These are phyloP conservation scores for Siderastrea siderea DNA, from an alignment of 92 coral and sea anemone genomes.

Conservation along the genomic window DNA sequence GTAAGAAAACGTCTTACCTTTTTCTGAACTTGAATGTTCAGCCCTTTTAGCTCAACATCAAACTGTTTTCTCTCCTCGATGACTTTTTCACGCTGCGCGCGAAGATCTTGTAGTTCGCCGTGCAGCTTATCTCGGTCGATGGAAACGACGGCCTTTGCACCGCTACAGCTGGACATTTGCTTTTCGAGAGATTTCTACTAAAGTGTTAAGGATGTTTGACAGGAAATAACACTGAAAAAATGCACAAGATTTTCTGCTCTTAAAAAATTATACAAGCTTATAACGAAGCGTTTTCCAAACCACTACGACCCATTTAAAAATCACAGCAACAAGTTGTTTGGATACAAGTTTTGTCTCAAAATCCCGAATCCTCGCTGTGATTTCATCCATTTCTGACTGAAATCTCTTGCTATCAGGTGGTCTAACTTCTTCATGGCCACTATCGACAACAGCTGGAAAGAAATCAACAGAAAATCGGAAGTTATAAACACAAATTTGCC, in stretches of 20 bases:
- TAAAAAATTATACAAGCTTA: neutral
- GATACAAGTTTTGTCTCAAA: constrained; percentile 85
- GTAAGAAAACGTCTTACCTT: constrained; percentile 66
- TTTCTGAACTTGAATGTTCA: constrained; percentile 76
- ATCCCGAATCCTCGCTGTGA: constrained; percentile 67
- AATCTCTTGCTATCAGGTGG: constrained; percentile 77
- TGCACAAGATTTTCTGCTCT: neutral
- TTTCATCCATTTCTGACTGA: constrained; percentile 71
- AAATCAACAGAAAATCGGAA: constrained; percentile 16
- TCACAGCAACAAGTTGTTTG: constrained; percentile 36
- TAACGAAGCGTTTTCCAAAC: neutral
- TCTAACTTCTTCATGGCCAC: constrained; percentile 37
- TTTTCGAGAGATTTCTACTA: constrained; percentile 40
- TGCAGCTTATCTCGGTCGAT: constrained; percentile 74
- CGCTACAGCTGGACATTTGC: neutral
- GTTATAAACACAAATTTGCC: neutral
- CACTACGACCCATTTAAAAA: neutral
- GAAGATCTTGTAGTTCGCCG: constrained; percentile 71
- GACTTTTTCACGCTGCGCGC: constrained; percentile 77
- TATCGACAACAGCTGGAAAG: constrained; percentile 6
- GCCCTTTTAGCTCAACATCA: constrained; percentile 82
- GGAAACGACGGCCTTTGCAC: neutral
- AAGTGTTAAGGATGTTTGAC: constrained; percentile 1
- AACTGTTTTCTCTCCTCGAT: constrained; percentile 81
- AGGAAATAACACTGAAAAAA: neutral